A percentile compares a stretch with the other conserved stretches of the same genome.
Evolutionary conservation across 1,140 invertebrate species (phyloP).

Genomic region (Drosophila aff.): DNA sequence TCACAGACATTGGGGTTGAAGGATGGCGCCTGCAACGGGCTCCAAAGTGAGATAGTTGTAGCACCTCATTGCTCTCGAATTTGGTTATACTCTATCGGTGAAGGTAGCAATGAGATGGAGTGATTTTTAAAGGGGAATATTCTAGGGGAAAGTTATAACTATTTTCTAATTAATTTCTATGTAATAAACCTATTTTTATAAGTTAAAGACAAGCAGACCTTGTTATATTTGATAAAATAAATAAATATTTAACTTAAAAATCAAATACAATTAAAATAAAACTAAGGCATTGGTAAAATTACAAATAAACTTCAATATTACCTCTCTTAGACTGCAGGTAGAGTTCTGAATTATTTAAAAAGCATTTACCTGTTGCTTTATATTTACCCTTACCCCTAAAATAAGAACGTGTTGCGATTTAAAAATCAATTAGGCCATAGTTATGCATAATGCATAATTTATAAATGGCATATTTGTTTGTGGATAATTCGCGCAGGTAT

Average conservation of each 20-base stretch:
- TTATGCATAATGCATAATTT: conserved; percentile 4
- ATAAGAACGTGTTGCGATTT: neutral
- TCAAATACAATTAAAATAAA: neutral
- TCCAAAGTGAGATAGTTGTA: conserved; percentile 8
- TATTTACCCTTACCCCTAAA: neutral
- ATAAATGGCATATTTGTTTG: neutral
- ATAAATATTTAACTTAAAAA: neutral
- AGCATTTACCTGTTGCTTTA: neutral
- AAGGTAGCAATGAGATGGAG: neutral
- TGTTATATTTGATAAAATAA: neutral
- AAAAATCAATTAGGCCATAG: neutral
- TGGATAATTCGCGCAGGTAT: neutral
- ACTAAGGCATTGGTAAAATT: neutral
- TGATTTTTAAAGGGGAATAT: neutral
- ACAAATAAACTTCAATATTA: neutral
- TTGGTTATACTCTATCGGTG: conserved; percentile 13
- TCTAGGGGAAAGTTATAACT: neutral
- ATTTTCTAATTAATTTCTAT: neutral
- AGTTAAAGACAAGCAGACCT: no score
- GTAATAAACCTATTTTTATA: no score
- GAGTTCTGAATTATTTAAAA: neutral
- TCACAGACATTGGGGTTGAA: conserved; percentile 17
- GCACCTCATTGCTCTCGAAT: conserved; percentile 31
- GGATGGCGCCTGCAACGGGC: conserved; percentile 45
- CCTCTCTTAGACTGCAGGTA: neutral